These are phyloP conservation scores for Temnothorax curvispinosus DNA, from an alignment of 1,140 invertebrate species.

Conservation along the genomic window DNA sequence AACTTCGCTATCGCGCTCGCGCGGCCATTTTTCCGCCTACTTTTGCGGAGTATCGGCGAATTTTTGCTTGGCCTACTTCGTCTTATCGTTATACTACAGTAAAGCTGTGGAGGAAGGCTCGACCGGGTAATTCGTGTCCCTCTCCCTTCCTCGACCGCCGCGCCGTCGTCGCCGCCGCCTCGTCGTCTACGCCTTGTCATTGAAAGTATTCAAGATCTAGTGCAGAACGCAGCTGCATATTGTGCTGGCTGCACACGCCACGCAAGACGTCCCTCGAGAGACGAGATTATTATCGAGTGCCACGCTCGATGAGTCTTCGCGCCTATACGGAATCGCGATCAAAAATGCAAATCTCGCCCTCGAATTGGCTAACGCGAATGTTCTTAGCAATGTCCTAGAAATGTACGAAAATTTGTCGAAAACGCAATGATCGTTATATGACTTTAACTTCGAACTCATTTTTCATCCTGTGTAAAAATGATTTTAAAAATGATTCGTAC, in stretches of 20 bases:
- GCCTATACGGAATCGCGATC: slow-evolving; percentile 17
- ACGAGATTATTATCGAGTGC: slow-evolving; percentile 47
- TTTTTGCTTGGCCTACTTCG: slow-evolving; percentile 85
- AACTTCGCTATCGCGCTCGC: slow-evolving; percentile 79
- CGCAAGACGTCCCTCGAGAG: slow-evolving; percentile 34
- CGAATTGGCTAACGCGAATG: no score
- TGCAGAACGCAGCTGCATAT: slow-evolving; percentile 76
- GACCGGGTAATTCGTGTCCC: slow-evolving; percentile 39
- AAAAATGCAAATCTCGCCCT: background rate
- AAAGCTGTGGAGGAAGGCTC: slow-evolving; percentile 50
- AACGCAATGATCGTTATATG: background rate
- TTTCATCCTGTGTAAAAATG: background rate
- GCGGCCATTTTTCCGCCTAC: slow-evolving; percentile 83
- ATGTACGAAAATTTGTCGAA: background rate
- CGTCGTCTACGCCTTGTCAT: slow-evolving; percentile 78
- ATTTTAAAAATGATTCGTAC: background rate
- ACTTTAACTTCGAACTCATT: background rate
- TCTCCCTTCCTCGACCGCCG: slow-evolving; percentile 37
- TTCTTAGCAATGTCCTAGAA: background rate
- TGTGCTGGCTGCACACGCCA: slow-evolving; percentile 53
- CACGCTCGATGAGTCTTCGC: slow-evolving; percentile 34
- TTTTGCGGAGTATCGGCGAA: slow-evolving; percentile 82
- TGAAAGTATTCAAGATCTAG: slow-evolving; percentile 84
- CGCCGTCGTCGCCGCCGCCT: background rate
- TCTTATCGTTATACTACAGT: slow-evolving; percentile 76